A percentile compares a stretch with the other conserved stretches of the same genome.
Evolutionary conservation across 2,888 invertebrate species (phyloP).

Genomic region (Notocelia uddmanniana): DNA sequence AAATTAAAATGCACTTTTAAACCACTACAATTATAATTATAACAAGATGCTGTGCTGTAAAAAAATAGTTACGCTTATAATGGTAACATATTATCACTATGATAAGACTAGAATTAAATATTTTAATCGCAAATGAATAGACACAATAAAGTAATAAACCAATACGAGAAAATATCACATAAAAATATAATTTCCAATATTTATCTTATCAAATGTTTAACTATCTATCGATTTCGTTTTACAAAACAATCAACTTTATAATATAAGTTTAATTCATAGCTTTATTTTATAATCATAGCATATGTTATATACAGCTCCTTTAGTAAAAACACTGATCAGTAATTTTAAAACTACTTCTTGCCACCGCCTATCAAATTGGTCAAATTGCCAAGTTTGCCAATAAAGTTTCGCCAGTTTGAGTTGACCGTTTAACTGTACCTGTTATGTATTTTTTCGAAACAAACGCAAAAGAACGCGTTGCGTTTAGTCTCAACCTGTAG

Average conservation of each 20-base stretch:
- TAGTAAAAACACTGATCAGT: neutral
- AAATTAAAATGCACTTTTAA: constrained; percentile 26
- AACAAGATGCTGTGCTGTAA: constrained; percentile 2
- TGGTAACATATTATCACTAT: constrained; percentile 35
- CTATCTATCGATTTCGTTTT: neutral
- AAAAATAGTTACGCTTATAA: neutral
- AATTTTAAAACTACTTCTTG: neutral
- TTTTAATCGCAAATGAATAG: neutral
- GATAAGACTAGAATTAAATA: constrained; percentile 36
- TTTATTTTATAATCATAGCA: neutral
- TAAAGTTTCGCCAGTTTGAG: too few species aligned
- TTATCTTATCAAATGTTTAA: constrained; percentile 20
- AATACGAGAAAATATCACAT: neutral
- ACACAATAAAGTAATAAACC: constrained; percentile 1
- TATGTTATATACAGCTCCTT: neutral
- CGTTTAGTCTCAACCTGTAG: too few species aligned
- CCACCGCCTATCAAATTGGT: too few species aligned
- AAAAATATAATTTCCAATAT: neutral
- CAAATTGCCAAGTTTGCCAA: too few species aligned
- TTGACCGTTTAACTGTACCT: too few species aligned
- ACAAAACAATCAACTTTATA: constrained; percentile 17
- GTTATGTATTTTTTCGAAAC: too few species aligned
- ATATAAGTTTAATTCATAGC: neutral
- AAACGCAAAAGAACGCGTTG: too few species aligned
- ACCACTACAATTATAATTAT: constrained; percentile 14